phyloP scores from a whole-genome alignment of 2,113 vertebrate genomes.

The Sisor rabdophorus region DNA sequence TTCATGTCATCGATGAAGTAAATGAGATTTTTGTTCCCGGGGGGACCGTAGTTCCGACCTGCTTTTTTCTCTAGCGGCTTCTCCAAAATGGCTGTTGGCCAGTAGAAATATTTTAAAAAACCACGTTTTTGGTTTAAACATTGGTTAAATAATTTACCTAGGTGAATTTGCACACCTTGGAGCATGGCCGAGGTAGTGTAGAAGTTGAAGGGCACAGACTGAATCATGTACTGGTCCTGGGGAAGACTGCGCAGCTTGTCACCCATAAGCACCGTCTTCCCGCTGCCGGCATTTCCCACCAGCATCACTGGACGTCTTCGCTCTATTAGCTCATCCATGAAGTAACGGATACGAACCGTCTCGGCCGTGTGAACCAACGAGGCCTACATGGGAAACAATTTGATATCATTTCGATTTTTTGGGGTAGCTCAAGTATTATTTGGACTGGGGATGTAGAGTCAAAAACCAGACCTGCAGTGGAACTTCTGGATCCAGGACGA shows the following conservation, averaged over 20 bases:
- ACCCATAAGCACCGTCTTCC: slow-evolving; percentile 86
- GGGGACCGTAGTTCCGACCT: slow-evolving; percentile 83
- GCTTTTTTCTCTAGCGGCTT: slow-evolving; percentile 94
- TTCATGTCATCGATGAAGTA: slow-evolving; percentile 96
- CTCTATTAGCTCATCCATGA: slow-evolving; percentile 79
- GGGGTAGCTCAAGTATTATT: not conserved
- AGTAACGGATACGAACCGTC: slow-evolving; percentile 81
- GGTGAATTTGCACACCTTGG: slow-evolving; percentile 84
- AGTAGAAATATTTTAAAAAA: not conserved
- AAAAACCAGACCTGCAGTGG: slow-evolving; percentile 77
- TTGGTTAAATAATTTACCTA: not conserved
- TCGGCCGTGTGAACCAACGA: slow-evolving; percentile 86
- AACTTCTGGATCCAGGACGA: slow-evolving; percentile 81
- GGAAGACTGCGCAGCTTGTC: slow-evolving; percentile 78
- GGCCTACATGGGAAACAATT: slow-evolving; percentile 63
- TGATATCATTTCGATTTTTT: not conserved
- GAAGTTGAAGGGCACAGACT: slow-evolving; percentile 88
- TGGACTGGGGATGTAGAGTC: not conserved
- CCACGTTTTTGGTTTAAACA: not conserved
- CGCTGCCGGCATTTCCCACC: slow-evolving; percentile 81
- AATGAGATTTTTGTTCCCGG: slow-evolving; percentile 81
- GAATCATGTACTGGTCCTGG: slow-evolving; percentile 74
- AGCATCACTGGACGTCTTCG: slow-evolving; percentile 79
- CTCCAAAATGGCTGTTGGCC: slow-evolving; percentile 77
- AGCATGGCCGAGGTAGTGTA: slow-evolving; percentile 93